phyloP scores from a whole-genome alignment of 1,140 invertebrate species.

The Epicauta chinensis region DNA sequence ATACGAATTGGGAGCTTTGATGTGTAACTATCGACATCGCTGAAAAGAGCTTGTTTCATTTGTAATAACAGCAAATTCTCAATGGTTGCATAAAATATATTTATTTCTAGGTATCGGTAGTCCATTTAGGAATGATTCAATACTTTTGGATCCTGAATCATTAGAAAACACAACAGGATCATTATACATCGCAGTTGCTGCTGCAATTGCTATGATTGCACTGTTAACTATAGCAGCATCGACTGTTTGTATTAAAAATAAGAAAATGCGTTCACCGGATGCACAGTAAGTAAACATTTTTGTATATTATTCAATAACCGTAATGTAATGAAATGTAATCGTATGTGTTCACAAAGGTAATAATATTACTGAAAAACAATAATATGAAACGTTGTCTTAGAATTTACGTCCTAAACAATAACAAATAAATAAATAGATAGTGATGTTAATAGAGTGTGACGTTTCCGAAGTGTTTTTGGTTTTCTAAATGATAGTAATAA shows the following conservation, averaged over 20 bases:
- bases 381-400: too few species aligned
- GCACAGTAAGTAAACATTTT: slow-evolving; percentile 57
- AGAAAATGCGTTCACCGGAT: slow-evolving; percentile 68
- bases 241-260: slow-evolving; percentile 68
- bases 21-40: too few species aligned
- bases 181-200: slow-evolving; percentile 72
- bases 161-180: slow-evolving; percentile 58
- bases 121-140: slow-evolving; percentile 55
- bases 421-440: too few species aligned
- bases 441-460: too few species aligned
- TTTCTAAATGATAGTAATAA: too few species aligned
- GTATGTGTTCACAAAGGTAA: too few species aligned
- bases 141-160: slow-evolving; percentile 55
- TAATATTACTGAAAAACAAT: too few species aligned
- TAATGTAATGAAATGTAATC: too few species aligned
- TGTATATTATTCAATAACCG: not conserved
- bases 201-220: slow-evolving; percentile 68
- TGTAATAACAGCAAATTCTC: not conserved
- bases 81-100: too few species aligned
- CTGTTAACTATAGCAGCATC: slow-evolving; percentile 65
- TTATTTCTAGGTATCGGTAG: slow-evolving; percentile 47
- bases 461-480: too few species aligned
- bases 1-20: too few species aligned
- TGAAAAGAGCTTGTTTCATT: not conserved
- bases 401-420: too few species aligned